Conservation (phyloP, 2,113 vertebrate genomes). For the Petrocephalus zakoni region DNA sequence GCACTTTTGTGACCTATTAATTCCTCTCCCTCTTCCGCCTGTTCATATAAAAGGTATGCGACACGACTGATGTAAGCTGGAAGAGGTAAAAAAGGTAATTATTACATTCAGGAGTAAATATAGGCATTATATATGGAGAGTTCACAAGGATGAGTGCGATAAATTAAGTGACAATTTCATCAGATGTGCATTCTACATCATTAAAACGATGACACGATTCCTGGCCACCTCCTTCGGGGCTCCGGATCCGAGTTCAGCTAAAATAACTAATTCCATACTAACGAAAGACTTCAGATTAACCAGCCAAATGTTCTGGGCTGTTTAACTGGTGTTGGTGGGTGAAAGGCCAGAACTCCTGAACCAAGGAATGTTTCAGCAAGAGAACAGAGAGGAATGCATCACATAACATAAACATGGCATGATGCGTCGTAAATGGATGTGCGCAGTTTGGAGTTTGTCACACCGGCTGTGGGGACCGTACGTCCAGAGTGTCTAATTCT, state of each 20-base stretch:
- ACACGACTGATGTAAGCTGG: not conserved
- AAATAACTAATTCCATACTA: not conserved
- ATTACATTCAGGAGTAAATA: conserved; percentile 6
- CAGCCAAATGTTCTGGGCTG: no score
- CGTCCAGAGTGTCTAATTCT: not conserved
- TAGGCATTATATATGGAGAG: not conserved
- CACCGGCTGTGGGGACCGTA: not conserved
- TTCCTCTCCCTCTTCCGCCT: not conserved
- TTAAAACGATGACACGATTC: not conserved
- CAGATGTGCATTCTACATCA: not conserved
- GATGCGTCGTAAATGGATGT: not conserved
- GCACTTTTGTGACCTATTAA: conserved; percentile 10
- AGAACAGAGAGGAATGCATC: not conserved
- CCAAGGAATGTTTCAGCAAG: not conserved
- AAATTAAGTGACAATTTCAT: not conserved
- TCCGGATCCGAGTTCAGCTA: not conserved
- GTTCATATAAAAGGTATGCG: not conserved
- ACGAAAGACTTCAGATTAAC: not conserved
- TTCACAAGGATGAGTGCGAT: not conserved
- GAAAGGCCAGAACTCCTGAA: not conserved
- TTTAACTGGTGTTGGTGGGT: not conserved
- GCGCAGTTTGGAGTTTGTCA: not conserved
- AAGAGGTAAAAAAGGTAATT: conserved; percentile 9
- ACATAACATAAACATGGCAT: not conserved
- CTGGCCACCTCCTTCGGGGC: not conserved